Evolutionary conservation across 2,797 vertebrate genomes (phyloP).

Genomic region (Hirundo rustica): DNA sequence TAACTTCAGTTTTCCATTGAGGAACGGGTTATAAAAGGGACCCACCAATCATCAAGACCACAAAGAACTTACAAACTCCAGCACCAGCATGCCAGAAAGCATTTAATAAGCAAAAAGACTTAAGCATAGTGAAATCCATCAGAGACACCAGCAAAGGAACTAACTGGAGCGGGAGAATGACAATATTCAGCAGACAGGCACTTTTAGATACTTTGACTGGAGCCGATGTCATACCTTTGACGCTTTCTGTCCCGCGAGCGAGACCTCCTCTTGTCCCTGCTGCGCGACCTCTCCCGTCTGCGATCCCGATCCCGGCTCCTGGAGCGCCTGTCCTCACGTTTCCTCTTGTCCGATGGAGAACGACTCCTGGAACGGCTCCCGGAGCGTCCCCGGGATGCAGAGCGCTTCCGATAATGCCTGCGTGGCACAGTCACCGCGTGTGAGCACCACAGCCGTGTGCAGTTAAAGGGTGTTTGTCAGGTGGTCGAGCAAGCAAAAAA

Average conservation of each 20-base stretch:
- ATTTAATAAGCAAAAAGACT: background rate
- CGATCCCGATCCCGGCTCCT: constrained; percentile 87
- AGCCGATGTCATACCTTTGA: constrained; percentile 75
- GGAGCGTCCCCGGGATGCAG: constrained; percentile 88
- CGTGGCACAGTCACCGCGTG: rapidly evolving
- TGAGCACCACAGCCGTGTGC: rapidly evolving
- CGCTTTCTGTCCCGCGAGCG: constrained; percentile 93
- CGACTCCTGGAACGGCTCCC: constrained; percentile 91
- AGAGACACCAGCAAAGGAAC: background rate
- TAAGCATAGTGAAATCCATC: background rate
- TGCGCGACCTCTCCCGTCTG: constrained; percentile 83
- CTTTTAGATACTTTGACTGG: rapidly evolving
- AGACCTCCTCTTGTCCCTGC: constrained; percentile 90
- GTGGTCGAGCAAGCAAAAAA: background rate
- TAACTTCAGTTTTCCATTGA: background rate
- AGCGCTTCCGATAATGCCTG: constrained; percentile 96
- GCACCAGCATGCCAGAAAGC: background rate
- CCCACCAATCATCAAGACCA: background rate
- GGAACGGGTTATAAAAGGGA: background rate
- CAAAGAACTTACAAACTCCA: background rate
- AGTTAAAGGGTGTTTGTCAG: background rate
- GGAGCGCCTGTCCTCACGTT: constrained; percentile 86
- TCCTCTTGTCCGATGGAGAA: constrained; percentile 93
- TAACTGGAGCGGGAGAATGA: background rate
- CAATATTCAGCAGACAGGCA: rapidly evolving